Conservation (phyloP, 1,140 invertebrate genomes). For the Acromyrmex charruanus region DNA sequence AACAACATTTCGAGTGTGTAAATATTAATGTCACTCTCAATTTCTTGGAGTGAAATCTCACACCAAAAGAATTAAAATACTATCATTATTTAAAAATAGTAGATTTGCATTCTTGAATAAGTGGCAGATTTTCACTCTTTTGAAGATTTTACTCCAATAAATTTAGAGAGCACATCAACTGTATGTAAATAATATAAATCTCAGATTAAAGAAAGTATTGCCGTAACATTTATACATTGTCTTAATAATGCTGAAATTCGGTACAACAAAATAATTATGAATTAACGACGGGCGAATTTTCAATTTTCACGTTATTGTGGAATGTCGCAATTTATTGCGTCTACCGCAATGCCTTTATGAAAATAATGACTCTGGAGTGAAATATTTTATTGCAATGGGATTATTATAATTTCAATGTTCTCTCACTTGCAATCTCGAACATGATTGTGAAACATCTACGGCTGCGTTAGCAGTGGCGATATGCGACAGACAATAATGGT, state of each 20-base stretch:
- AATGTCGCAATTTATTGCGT: conserved; percentile 50
- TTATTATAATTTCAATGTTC: conserved; percentile 41
- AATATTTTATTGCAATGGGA: neutral
- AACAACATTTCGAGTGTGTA: neutral
- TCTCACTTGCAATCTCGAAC: conserved; percentile 48
- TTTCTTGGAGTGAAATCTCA: too few relatives aligned
- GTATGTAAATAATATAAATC: neutral
- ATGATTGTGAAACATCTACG: conserved; percentile 64
- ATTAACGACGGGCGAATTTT: neutral
- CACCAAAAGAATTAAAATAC: too few relatives aligned
- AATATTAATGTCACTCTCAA: neutral
- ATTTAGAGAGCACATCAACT: neutral
- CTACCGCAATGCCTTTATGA: neutral
- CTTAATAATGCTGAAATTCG: neutral
- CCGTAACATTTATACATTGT: neutral
- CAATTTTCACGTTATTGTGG: neutral
- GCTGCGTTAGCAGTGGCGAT: conserved; percentile 52
- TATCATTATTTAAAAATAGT: too few relatives aligned
- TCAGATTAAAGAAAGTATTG: neutral
- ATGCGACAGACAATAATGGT: conserved; percentile 63
- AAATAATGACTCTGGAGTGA: conserved; percentile 17
- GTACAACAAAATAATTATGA: neutral
- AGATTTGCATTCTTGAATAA: too few relatives aligned
- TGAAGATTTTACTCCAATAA: too few relatives aligned
- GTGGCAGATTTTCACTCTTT: too few relatives aligned